Evolutionary conservation across 2,113 vertebrate species (phyloP).

Genomic region (Gadus chalcogrammus): DNA sequence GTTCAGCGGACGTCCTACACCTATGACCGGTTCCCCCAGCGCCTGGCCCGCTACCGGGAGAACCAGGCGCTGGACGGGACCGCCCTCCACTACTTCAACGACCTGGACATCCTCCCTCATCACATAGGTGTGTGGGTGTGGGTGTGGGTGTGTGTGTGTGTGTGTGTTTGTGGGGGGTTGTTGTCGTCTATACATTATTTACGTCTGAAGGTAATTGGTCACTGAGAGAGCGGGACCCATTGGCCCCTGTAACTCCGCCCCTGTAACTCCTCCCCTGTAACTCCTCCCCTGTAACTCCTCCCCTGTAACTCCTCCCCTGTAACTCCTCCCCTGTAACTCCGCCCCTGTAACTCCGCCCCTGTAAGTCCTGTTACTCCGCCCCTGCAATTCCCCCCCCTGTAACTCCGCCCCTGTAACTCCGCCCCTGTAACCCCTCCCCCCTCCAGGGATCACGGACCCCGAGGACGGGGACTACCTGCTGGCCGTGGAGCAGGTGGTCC

Average conservation of each 20-base stretch:
- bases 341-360: neutral
- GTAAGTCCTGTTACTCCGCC: neutral
- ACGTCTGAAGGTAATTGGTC: too few relatives aligned
- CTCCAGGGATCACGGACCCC: conserved; percentile 75
- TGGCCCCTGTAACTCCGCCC: too few relatives aligned
- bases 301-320: too few relatives aligned
- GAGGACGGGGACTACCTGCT: conserved; percentile 71
- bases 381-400: too few relatives aligned
- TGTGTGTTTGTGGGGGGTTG: too few relatives aligned
- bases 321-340: too few relatives aligned
- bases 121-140: conserved; percentile 74
- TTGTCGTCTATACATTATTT: too few relatives aligned
- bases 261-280: too few relatives aligned
- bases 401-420: neutral
- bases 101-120: conserved; percentile 76
- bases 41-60: conserved; percentile 73
- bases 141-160: neutral
- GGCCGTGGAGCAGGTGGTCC: conserved; percentile 74
- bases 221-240: too few relatives aligned
- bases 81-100: conserved; percentile 84
- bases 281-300: too few relatives aligned
- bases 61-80: conserved; percentile 73
- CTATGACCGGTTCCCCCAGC: conserved; percentile 74
- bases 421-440: neutral
- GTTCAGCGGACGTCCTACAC: conserved; percentile 77